These are phyloP conservation scores for Plecturocebus donacophilus DNA, from an alignment of 2,113 vertebrate genomes.

Conservation along the genomic window DNA sequence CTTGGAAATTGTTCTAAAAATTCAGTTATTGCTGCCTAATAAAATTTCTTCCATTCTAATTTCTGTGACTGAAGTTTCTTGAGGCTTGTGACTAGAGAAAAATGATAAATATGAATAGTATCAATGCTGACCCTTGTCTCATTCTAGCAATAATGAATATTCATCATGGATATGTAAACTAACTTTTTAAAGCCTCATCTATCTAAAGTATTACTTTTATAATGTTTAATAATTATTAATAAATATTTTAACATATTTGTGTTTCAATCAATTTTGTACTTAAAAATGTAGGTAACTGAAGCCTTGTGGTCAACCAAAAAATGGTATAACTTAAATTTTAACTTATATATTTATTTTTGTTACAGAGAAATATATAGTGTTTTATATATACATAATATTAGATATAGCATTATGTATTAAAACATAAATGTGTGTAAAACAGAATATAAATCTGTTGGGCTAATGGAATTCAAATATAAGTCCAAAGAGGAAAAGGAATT, in stretches of 20 bases:
- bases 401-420: not conserved
- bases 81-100: not conserved
- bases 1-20: conserved; percentile 36
- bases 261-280: not conserved
- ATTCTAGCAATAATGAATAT: not conserved
- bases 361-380: not conserved
- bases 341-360: conserved; percentile 27
- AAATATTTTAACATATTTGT: not conserved
- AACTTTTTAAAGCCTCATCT: not conserved
- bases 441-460: not conserved
- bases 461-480: not conserved
- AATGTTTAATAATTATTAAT: not conserved
- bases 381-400: not conserved
- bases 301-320: not conserved
- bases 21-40: not conserved
- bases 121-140: not conserved
- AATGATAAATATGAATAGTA: not conserved
- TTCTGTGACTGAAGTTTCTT: not conserved
- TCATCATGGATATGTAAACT: not conserved
- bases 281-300: not conserved
- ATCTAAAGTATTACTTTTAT: not conserved
- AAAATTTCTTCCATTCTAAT: not conserved
- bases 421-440: not conserved
- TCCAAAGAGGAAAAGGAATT: conserved; percentile 16
- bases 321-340: not conserved